Base-by-base conservation (phyloP, 2,888 invertebrate genomes). In the Stenchaetothrips biformis region DNA sequence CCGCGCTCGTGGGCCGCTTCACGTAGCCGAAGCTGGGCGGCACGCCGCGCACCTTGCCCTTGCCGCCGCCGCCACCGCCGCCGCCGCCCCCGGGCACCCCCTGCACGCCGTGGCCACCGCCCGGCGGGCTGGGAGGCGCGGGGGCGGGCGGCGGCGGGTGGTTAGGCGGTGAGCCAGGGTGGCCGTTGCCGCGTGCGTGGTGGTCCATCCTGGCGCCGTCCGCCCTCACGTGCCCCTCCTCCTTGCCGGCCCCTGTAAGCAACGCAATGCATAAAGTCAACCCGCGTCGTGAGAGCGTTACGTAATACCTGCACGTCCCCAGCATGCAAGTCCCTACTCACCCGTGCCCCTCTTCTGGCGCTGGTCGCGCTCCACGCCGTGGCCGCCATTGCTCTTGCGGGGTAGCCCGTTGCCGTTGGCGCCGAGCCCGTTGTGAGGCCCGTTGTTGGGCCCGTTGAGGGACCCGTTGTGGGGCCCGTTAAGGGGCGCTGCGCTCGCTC, bases 11-110 rank as follows among this genome's bases (percentile, higher is more conserved):
- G 83, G 89, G 88, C 84, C 94, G 90, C 86, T 95, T 95, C 78
- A 94, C 93, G 86, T 95, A 95, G 80, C 95, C 95, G 85, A 95
- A 95, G 86, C 92, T 94, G 84, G 94, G 94, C 11, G 95, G 94
- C 18, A 93, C 94, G 18, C 92, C 92, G 82, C 90, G 86, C 79
- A 89, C 90, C 86, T 94, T 95, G 67, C 92, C 91, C 80, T 84
- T 84, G 27, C 49, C 21, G 88, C 88, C 8, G 89, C 87, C 16
- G 87, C 89, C 84, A 88, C 84, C 85, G 87, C 48, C 89, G 87
- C 77, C 81, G 25, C 82, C 83, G 49, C 89, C 88, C 77, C 81
- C 79, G 79, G 82, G 86, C 83, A 86, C 88, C 67, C n/a, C 21
- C 67, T n/a, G n/a, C 67, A 21, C 59, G 6, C 80, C 86, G 86